Conservation (phyloP, 2,797 vertebrate species). For the Heteromormyrus szaboi region DNA sequence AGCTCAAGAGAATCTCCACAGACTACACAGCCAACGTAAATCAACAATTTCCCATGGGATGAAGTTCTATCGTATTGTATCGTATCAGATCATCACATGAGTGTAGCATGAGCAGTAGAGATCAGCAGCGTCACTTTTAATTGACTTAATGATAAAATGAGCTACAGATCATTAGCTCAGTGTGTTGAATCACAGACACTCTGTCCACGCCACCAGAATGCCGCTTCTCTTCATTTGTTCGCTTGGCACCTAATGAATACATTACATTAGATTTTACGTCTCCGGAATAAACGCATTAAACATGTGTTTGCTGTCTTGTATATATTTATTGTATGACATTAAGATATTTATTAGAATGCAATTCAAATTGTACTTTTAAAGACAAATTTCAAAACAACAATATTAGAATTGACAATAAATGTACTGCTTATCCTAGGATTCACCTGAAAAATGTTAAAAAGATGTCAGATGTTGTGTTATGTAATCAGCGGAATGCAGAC, state of each 20-base stretch:
- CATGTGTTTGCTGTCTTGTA: constrained; percentile 11
- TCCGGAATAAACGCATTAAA: constrained; percentile 6
- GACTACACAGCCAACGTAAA: background rate
- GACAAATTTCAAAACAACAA: background rate
- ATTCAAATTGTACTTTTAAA: background rate
- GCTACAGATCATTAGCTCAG: constrained; percentile 54
- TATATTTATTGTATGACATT: background rate
- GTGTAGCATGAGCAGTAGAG: constrained; percentile 46
- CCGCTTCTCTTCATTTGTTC: constrained; percentile 22
- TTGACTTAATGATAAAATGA: constrained; percentile 47
- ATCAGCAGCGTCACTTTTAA: constrained; percentile 42
- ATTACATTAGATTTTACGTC: constrained; percentile 25
- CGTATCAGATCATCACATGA: constrained; percentile 10
- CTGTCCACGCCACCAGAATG: constrained; percentile 32
- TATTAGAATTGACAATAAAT: background rate
- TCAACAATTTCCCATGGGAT: background rate
- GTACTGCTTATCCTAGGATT: background rate
- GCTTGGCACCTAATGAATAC: constrained; percentile 27
- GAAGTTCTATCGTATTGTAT: background rate
- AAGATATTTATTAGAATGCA: constrained; percentile 10
- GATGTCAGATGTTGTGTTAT: background rate
- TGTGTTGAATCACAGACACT: constrained; percentile 28
- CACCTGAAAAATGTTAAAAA: constrained; percentile 3
- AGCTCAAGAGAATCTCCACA: background rate
- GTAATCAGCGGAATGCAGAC: constrained; percentile 7